Conservation (phyloP, 2,888 invertebrate genomes). For the Aleiodes leptofemur region DNA sequence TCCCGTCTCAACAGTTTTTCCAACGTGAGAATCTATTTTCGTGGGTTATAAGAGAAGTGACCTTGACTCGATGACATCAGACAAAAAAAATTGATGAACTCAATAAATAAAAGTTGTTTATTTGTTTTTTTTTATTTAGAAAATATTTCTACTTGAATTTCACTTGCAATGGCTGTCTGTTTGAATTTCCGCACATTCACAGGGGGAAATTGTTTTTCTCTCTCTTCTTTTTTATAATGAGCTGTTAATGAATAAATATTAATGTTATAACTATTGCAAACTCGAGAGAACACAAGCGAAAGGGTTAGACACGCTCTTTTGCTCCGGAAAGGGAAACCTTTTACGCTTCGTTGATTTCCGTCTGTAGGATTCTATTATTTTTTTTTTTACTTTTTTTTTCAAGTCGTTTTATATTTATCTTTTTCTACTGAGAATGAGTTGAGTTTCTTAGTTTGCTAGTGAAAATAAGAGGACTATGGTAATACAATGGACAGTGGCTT, state of each 20-base stretch:
- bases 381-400: not conserved
- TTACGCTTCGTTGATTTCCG: slow-evolving; percentile 50
- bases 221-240: too few relatives aligned
- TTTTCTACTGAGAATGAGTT: slow-evolving; percentile 34
- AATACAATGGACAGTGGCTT: slow-evolving; percentile 32
- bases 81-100: slow-evolving; percentile 21
- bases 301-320: slow-evolving; percentile 68
- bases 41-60: not conserved
- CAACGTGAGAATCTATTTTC: too few relatives aligned
- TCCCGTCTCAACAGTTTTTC: too few relatives aligned
- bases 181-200: too few relatives aligned
- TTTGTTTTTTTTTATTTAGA: slow-evolving; percentile 4
- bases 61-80: slow-evolving; percentile 26
- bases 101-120: not conserved
- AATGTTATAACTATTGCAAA: slow-evolving; percentile 24
- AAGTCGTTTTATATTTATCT: not conserved
- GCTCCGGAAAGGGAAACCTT: slow-evolving; percentile 71
- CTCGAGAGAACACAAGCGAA: slow-evolving; percentile 52
- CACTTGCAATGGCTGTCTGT: slow-evolving; percentile 18
- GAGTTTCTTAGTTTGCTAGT: slow-evolving; percentile 20
- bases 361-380: slow-evolving; percentile 4
- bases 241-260: too few relatives aligned
- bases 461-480: slow-evolving; percentile 20
- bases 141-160: slow-evolving; percentile 23
- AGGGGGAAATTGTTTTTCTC: not conserved